Percentiles rank a stretch among this genome's conserved stretches.
Conservation (phyloP, 2,797 vertebrate species). For the Acanthopagrus latus region DNA sequence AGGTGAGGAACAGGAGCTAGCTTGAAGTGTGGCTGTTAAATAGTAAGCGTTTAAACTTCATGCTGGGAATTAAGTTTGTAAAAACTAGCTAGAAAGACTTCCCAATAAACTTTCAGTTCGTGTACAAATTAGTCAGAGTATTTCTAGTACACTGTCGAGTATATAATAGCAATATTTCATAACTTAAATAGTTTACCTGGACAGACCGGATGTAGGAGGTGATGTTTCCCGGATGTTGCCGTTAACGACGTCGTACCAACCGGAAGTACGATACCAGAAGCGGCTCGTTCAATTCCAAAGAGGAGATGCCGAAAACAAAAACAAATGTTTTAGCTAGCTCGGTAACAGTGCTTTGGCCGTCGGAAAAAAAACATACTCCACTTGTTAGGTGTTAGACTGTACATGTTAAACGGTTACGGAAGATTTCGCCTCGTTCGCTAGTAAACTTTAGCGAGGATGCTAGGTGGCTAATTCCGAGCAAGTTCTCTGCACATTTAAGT, state of each 20-base stretch:
- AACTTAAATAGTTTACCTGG: background rate
- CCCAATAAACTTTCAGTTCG: no score
- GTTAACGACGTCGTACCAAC: slow-evolving; percentile 64
- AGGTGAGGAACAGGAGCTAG: no score
- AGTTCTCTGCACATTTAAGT: background rate
- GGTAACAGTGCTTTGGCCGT: background rate
- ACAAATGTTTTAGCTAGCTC: background rate
- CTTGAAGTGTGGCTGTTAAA: no score
- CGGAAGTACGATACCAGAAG: slow-evolving; percentile 68
- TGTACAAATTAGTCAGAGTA: background rate
- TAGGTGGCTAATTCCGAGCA: slow-evolving; percentile 17
- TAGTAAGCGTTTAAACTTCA: no score
- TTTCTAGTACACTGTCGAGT: background rate
- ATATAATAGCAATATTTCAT: background rate
- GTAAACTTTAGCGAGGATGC: slow-evolving; percentile 32
- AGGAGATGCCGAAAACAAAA: slow-evolving; percentile 36
- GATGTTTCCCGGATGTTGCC: slow-evolving; percentile 55
- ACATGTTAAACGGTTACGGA: background rate
- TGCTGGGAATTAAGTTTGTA: no score
- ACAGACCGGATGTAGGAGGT: no score
- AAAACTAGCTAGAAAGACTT: no score
- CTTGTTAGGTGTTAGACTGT: accelerated
- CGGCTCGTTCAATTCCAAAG: slow-evolving; percentile 72
- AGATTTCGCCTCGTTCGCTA: background rate
- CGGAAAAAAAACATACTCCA: background rate